A percentile compares a stretch with the other conserved stretches of the same genome.
Conservation (phyloP, 2,888 invertebrate species). For the Perithous albicinctus region DNA sequence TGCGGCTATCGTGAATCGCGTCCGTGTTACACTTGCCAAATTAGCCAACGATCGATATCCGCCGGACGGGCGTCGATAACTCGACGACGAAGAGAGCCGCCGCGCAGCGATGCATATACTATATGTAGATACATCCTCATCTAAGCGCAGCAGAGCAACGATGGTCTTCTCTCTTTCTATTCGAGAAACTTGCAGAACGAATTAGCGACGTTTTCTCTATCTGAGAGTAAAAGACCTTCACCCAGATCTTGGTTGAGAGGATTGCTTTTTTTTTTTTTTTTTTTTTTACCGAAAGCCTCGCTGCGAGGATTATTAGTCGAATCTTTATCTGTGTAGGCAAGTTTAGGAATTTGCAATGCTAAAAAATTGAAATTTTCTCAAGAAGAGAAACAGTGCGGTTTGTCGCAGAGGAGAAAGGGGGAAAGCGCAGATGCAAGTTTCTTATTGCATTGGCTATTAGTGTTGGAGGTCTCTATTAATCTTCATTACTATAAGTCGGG, state of each 20-base stretch:
- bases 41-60: slow-evolving; percentile 64
- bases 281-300: background rate
- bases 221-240: slow-evolving; percentile 47
- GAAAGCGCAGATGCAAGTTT: background rate
- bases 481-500: background rate
- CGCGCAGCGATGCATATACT: slow-evolving; percentile 6
- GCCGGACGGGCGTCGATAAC: slow-evolving; percentile 46
- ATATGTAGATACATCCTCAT: background rate
- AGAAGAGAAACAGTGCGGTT: background rate
- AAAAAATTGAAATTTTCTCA: background rate
- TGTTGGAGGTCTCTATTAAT: background rate
- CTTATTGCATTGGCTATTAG: background rate
- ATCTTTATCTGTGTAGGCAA: background rate
- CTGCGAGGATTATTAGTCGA: background rate
- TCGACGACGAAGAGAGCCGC: slow-evolving; percentile 21
- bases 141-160: background rate
- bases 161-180: background rate
- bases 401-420: background rate
- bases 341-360: background rate
- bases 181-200: slow-evolving; percentile 37
- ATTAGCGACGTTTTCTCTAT: slow-evolving; percentile 59
- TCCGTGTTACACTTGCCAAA: slow-evolving; percentile 64
- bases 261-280: background rate
- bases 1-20: slow-evolving; percentile 40
- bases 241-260: slow-evolving; percentile 30